Conservation (phyloP, 2,888 invertebrate species). For the Micoletzkya japonica region DNA sequence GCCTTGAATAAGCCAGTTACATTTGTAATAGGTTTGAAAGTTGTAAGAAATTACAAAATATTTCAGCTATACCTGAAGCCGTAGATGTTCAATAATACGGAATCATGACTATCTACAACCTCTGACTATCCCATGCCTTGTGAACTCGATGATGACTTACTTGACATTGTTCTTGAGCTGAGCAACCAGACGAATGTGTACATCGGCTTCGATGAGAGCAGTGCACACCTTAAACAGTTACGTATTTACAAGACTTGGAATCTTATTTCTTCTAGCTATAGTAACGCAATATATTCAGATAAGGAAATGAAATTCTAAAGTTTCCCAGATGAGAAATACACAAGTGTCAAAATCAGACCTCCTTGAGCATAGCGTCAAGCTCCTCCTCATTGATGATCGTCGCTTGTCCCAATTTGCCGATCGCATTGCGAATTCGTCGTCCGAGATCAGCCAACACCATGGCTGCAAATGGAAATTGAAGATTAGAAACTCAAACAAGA, state of each 20-base stretch:
- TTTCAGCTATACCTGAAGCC: no score
- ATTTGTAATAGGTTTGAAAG: no score
- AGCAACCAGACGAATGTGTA: conserved; percentile 90
- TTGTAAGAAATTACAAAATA: no score
- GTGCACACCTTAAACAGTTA: conserved; percentile 75
- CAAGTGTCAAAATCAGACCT: conserved; percentile 34
- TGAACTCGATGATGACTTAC: conserved; percentile 53
- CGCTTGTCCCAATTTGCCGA: conserved; percentile 83
- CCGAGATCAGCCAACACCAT: conserved; percentile 99
- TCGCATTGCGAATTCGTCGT: conserved; percentile 95
- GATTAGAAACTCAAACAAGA: no score
- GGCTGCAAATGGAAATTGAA: conserved; percentile 57
- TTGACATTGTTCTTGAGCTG: conserved; percentile 93
- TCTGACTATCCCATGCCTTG: no score
- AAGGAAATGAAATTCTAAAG: background rate
- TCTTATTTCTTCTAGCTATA: background rate
- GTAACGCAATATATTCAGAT: background rate
- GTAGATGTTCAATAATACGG: no score
- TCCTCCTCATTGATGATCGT: conserved; percentile 73
- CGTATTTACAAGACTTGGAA: background rate
- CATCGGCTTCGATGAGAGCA: conserved; percentile 93
- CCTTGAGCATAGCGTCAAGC: conserved; percentile 94
- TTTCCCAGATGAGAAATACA: background rate
- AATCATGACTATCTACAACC: no score
- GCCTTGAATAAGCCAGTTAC: no score